phyloP scores from a whole-genome alignment of 1,140 invertebrate genomes.

The Thaumetopoea pityocampa region DNA sequence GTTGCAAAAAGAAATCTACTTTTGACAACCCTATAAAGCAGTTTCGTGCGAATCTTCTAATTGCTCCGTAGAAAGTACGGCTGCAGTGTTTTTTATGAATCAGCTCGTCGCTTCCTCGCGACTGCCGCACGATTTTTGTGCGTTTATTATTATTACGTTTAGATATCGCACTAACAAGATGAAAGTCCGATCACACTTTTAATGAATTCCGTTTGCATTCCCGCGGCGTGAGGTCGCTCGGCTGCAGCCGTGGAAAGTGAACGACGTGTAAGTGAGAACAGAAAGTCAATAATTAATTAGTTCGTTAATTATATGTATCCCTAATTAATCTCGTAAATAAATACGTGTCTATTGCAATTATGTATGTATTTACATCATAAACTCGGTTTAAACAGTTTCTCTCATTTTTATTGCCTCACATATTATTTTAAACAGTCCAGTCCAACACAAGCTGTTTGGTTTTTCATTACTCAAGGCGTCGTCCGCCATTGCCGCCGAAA shows the following conservation, averaged over 20 bases:
- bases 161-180: constrained; percentile 53
- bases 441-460: too few relatives aligned
- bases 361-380: background rate
- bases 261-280: constrained; percentile 29
- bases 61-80: constrained; percentile 59
- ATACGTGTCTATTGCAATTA: background rate
- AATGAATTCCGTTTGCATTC: constrained; percentile 46
- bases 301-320: constrained; percentile 34
- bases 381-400: constrained; percentile 2
- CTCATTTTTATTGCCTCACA: constrained; percentile 4
- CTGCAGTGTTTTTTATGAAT: constrained; percentile 38
- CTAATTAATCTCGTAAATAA: constrained; percentile 2
- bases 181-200: constrained; percentile 54
- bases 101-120: constrained; percentile 36
- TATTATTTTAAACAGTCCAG: too few relatives aligned
- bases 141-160: constrained; percentile 43
- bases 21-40: too few relatives aligned
- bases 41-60: constrained; percentile 70
- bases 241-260: constrained; percentile 25
- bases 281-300: constrained; percentile 20
- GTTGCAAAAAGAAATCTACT: too few relatives aligned
- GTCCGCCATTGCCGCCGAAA: too few relatives aligned
- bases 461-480: too few relatives aligned
- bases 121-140: constrained; percentile 49
- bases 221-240: constrained; percentile 20